Base-by-base conservation (phyloP, 2,797 vertebrate species). In the Lepus townsendii region DNA sequence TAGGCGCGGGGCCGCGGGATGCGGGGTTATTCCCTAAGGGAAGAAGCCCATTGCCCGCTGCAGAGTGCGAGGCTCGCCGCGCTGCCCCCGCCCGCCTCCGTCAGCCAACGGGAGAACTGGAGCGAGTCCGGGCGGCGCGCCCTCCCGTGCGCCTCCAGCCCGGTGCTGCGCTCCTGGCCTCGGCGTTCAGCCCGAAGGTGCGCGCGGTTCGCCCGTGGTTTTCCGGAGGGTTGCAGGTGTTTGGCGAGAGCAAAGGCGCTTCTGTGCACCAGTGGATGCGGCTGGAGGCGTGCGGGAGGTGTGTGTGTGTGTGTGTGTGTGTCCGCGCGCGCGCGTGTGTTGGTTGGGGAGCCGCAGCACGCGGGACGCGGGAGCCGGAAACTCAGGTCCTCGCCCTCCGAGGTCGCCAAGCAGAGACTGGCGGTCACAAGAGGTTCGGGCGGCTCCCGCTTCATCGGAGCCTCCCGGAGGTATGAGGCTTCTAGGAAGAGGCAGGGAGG, bases 1-100 rank as follows among this genome's bases (percentile, higher is more conserved):
- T 2, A 35, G 24, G 7, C 72, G 7, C 62, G 60, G 72, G 24
- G 14, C 10, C 7, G 38, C 9, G 14, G 42, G 27, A 2, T 26
- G 54, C 94, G 90, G 91, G 72, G 77, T 65, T 92, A 84, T 54
- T 93, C 13, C 71, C 78, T 60, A 24, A 42, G 32, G 38, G 52
- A 26, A n/a, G 5, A 30, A 60, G 13, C 19, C 60, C 57, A 2
- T 19, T 1, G 26, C 9, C 68, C 27, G 75, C 35, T 6, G 1
- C 52, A 0, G 3, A 27, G 22, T 12, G 2, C 0, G 71, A 69
- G 22, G 27, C 91, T 93, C 24, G 0, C 4, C 0, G 50, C 14
- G 19, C 12, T 3, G 57, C 42, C 63, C 26, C 24, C 24, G 0
- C 27, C 4, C 0, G 10, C 24, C 68, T 24, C 14, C 9, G 11